Evolutionary conservation across 1,140 invertebrate species (phyloP).

Genomic region (Bombus sylvicola): DNA sequence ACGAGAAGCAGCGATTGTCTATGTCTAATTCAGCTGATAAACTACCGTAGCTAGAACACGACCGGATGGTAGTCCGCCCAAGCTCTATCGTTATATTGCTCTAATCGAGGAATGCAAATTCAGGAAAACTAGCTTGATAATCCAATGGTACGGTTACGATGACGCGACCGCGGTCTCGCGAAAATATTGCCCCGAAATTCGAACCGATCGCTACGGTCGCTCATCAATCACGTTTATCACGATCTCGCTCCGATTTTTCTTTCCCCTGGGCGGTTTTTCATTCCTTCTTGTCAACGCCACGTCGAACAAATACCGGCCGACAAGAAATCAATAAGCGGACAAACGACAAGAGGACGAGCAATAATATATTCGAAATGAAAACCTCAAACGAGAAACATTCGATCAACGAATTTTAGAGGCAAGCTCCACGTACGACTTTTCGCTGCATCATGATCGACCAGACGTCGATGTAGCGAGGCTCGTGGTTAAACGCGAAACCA

Average conservation of each 20-base stretch:
- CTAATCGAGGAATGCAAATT: constrained; percentile 45
- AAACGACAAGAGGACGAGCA: background rate
- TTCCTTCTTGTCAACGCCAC: constrained; percentile 48
- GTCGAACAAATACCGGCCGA: constrained; percentile 31
- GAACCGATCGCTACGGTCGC: constrained; percentile 62
- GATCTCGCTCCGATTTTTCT: constrained; percentile 33
- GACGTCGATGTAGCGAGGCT: too few species aligned
- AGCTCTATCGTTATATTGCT: too few species aligned
- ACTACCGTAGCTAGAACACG: too few species aligned
- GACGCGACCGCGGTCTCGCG: constrained; percentile 27
- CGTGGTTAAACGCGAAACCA: too few species aligned
- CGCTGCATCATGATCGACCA: too few species aligned
- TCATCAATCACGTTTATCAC: constrained; percentile 70
- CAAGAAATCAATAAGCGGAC: constrained; percentile 60
- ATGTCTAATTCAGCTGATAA: background rate
- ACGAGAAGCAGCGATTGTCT: constrained; percentile 8
- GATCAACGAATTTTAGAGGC: background rate
- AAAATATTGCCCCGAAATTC: constrained; percentile 67
- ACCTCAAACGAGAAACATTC: background rate
- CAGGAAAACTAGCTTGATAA: constrained; percentile 35
- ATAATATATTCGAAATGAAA: constrained; percentile 46
- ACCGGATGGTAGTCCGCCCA: too few species aligned
- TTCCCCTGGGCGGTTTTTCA: constrained; percentile 25
- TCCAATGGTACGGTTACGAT: constrained; percentile 19
- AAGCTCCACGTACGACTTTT: too few species aligned